Evolutionary conservation across 2,888 invertebrate genomes (phyloP).

Genomic region (Eledona agricola): DNA sequence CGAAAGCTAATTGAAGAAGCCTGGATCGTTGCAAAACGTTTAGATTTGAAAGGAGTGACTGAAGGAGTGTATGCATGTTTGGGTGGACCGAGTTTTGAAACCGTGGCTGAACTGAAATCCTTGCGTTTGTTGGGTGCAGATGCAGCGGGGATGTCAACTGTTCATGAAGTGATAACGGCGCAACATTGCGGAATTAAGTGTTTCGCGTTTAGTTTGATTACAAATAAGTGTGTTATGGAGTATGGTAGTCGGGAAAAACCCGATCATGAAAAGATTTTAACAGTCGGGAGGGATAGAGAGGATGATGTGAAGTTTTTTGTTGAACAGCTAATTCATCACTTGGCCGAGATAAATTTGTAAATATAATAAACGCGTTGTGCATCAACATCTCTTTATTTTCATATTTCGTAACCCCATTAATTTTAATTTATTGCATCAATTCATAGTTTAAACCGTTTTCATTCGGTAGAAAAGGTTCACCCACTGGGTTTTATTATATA

Average conservation of each 20-base stretch:
- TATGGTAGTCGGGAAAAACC: conserved; percentile 79
- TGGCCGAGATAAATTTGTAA: no score
- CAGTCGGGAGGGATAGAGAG: conserved; percentile 76
- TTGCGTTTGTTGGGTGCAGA: conserved; percentile 84
- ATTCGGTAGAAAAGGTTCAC: no score
- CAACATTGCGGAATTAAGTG: conserved; percentile 91
- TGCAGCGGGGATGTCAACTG: conserved; percentile 85
- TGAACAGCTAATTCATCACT: conserved; percentile 66
- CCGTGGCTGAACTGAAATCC: conserved; percentile 90
- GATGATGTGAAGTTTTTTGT: conserved; percentile 74
- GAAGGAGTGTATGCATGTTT: conserved; percentile 96
- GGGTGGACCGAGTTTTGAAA: conserved; percentile 96
- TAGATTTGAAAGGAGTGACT: conserved; percentile 76
- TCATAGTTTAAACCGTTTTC: no score
- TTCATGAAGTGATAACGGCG: conserved; percentile 85
- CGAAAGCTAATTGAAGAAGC: conserved; percentile 39
- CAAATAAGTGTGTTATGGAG: conserved; percentile 86
- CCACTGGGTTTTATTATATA: no score
- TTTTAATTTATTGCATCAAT: no score
- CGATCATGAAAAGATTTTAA: conserved; percentile 90
- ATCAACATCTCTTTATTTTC: no score
- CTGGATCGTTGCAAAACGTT: conserved; percentile 62
- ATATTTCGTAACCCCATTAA: no score
- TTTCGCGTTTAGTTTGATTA: conserved; percentile 92
- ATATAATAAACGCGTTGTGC: no score